These are phyloP conservation scores for Leptopilina clavipes DNA, from an alignment of 1,140 invertebrate genomes.

Conservation along the genomic window DNA sequence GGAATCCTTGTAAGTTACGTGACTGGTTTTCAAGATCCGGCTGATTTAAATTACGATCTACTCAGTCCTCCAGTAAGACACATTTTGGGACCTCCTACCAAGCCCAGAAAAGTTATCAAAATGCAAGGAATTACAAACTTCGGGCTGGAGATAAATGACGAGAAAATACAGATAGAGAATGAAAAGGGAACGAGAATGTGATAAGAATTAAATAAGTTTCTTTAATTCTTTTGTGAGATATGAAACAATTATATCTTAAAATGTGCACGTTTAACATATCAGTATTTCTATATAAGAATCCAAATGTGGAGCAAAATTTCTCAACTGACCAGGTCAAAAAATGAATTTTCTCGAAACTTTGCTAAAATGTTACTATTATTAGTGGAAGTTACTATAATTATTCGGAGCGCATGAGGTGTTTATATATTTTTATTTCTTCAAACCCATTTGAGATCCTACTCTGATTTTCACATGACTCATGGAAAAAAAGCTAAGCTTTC, in stretches of 20 bases:
- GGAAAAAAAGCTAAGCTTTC: no score
- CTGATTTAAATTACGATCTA: slow-evolving; percentile 75
- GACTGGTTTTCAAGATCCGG: slow-evolving; percentile 78
- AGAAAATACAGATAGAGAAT: slow-evolving; percentile 52
- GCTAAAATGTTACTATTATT: no score
- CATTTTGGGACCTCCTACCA: slow-evolving; percentile 58
- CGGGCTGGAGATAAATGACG: slow-evolving; percentile 69
- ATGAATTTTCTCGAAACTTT: no score
- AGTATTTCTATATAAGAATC: slow-evolving; percentile 7
- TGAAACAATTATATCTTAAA: slow-evolving; percentile 36
- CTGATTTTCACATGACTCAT: no score
- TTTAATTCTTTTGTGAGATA: neutral
- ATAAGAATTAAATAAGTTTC: slow-evolving; percentile 4
- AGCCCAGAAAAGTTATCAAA: slow-evolving; percentile 42
- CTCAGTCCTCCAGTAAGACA: slow-evolving; percentile 75
- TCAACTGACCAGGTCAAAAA: no score
- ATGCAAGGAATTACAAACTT: slow-evolving; percentile 69
- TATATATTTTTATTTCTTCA: no score
- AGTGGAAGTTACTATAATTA: no score
- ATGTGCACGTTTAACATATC: neutral
- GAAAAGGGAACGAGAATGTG: slow-evolving; percentile 48
- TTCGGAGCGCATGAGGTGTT: no score
- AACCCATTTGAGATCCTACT: no score
- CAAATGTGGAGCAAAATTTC: no score
- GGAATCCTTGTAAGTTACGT: slow-evolving; percentile 83